Conservation (phyloP, 2,888 invertebrate genomes). For the Bruchidius siliquastri region DNA sequence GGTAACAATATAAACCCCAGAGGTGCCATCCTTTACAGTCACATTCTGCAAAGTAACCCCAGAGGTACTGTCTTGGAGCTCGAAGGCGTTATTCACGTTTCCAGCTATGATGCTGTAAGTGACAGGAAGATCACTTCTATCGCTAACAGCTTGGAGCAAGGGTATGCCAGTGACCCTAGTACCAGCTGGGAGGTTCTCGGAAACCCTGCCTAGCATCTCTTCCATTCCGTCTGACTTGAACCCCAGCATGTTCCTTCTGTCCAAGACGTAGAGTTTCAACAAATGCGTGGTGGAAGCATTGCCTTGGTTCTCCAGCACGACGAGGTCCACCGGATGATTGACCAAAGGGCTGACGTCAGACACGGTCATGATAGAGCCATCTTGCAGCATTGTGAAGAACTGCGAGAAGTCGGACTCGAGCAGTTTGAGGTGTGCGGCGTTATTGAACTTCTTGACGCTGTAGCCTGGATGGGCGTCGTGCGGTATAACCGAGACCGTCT, state of each 20-base stretch:
- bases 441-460: constrained; percentile 73
- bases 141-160: constrained; percentile 65
- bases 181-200: constrained; percentile 72
- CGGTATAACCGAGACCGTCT: constrained; percentile 64
- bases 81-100: constrained; percentile 69
- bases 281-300: constrained; percentile 77
- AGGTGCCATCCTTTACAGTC: constrained; percentile 49
- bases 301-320: constrained; percentile 76
- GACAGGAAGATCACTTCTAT: constrained; percentile 62
- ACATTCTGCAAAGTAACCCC: constrained; percentile 48
- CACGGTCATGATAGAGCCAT: constrained; percentile 88
- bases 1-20: constrained; percentile 72
- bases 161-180: constrained; percentile 69
- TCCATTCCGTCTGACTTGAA: constrained; percentile 62
- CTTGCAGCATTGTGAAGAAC: constrained; percentile 81
- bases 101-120: constrained; percentile 78
- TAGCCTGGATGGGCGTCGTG: constrained; percentile 88
- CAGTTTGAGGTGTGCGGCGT: constrained; percentile 56
- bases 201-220: constrained; percentile 64
- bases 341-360: constrained; percentile 77
- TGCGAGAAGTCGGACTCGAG: constrained; percentile 77
- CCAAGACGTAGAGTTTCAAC: constrained; percentile 76
- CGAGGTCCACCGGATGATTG: constrained; percentile 74
- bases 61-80: constrained; percentile 59
- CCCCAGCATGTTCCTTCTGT: constrained; percentile 74